Evolutionary conservation across 2,888 invertebrate species (phyloP).

Genomic region (Agonum fuliginosum): DNA sequence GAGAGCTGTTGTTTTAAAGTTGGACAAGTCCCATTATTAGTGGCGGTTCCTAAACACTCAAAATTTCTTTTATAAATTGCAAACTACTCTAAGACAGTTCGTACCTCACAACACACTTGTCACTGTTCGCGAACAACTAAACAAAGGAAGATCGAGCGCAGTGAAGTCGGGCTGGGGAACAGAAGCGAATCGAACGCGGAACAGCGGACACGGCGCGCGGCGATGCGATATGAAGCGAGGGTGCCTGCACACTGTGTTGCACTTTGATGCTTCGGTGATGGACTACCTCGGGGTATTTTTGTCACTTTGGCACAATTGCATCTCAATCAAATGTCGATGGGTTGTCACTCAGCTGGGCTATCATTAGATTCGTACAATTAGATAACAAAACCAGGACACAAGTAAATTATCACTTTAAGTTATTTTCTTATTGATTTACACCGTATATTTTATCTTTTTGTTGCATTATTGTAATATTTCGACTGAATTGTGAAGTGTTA

Average conservation of each 20-base stretch:
- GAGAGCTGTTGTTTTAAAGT: conserved; percentile 19
- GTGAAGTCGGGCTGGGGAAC: not conserved
- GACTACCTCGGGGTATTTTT: conserved; percentile 37
- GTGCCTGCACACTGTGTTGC: conserved; percentile 41
- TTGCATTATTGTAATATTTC: too few relatives aligned
- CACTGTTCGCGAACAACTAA: conserved; percentile 28
- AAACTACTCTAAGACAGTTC: conserved; percentile 35
- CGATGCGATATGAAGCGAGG: conserved; percentile 32
- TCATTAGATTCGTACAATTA: not conserved
- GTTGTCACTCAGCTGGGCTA: not conserved
- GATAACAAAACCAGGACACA: not conserved
- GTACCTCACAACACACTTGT: conserved; percentile 25
- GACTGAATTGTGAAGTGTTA: too few relatives aligned
- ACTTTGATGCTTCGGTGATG: conserved; percentile 25
- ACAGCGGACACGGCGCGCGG: not conserved
- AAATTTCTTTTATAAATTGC: conserved; percentile 7
- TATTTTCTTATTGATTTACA: too few relatives aligned
- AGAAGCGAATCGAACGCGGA: conserved; percentile 8
- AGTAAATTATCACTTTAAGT: too few relatives aligned
- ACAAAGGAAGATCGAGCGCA: conserved; percentile 9
- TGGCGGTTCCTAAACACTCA: not conserved
- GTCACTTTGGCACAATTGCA: conserved; percentile 52
- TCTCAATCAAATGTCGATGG: conserved; percentile 51
- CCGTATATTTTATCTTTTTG: too few relatives aligned
- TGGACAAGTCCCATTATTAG: conserved; percentile 26